Evolutionary conservation across 2,113 vertebrate species (phyloP).

Genomic region (Phocoena phocoena): DNA sequence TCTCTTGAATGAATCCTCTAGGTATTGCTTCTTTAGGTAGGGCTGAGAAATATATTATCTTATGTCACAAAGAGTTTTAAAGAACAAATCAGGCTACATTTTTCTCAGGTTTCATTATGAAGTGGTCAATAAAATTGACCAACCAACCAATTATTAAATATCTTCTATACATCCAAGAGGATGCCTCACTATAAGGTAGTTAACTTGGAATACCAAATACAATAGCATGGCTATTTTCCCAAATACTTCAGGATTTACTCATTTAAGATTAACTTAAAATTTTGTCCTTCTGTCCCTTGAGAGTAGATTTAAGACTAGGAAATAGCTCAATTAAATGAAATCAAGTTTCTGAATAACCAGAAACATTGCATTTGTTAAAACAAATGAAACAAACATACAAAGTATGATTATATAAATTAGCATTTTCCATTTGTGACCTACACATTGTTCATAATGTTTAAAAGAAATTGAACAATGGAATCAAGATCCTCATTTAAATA

Average conservation of each 20-base stretch:
- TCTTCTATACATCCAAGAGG: not conserved
- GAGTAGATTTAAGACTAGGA: not conserved
- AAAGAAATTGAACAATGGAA: not conserved
- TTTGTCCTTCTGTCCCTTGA: not conserved
- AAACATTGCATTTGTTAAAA: not conserved
- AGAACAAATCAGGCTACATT: not conserved
- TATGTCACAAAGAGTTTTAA: not conserved
- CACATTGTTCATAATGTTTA: not conserved
- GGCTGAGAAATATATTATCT: not conserved
- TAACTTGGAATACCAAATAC: not conserved
- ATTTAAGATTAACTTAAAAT: not conserved
- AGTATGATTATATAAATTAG: not conserved
- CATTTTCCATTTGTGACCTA: not conserved
- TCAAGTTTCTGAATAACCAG: not conserved
- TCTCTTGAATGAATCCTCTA: not conserved
- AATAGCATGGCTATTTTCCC: not conserved
- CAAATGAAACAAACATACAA: not conserved
- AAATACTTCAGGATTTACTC: not conserved
- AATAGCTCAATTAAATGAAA: not conserved
- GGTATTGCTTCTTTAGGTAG: not conserved
- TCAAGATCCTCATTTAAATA: not conserved
- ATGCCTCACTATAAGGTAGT: not conserved
- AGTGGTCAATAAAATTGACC: not conserved
- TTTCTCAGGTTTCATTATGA: not conserved
- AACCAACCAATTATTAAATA: not conserved